Evolutionary conservation across 2,888 invertebrate species (phyloP), one percentile per base, ranked within the genome.

Genomic region (Criorhina ranunculi): DNA sequence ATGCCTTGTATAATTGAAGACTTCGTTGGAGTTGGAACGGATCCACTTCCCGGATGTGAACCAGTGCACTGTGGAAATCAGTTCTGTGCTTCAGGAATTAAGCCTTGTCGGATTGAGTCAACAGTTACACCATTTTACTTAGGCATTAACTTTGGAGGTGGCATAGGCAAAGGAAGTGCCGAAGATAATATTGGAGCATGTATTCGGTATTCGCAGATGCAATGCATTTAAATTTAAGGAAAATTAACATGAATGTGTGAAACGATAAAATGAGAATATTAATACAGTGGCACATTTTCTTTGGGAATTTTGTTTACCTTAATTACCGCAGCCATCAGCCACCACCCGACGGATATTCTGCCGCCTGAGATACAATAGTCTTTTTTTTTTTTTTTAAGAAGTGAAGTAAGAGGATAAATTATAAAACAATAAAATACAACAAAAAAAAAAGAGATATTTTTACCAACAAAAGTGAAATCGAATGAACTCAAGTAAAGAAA

Each of bases 181-280:
- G 97, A 97, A 87, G 96, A 97, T 86, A 96, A 96, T 89, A 94
- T 96, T 40, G 97, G 97, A 24, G 95, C 95, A 92, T 97, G 97
- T 88, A 90, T 97, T 57, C 93, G 93, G 79, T 97, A 95, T 88
- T 93, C 94, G 73, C 96, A 96, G 91, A 90, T 95, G 87, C 94
- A 95, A 53, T 97, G 96, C 90, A 91, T 92, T 87, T 92, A 89
- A 64, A 12, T 9, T n/a, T 15, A 53, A 0, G 2, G 24, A 3
- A 7, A 11, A 5, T n/a, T 11, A n/a, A 51, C 1, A 12, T 31
- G n/a, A 7, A 9, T 12, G 19, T 46, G 9, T 37, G 24, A 4
- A 24, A 24, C 24, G 4, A 24, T 24, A 4, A 24, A 24, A 3
- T 4, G 24, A n/a, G n/a, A n/a, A n/a, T n/a, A n/a, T n/a, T n/a